phyloP scores from a whole-genome alignment of 2,797 vertebrate genomes.

The Mus spretus region DNA sequence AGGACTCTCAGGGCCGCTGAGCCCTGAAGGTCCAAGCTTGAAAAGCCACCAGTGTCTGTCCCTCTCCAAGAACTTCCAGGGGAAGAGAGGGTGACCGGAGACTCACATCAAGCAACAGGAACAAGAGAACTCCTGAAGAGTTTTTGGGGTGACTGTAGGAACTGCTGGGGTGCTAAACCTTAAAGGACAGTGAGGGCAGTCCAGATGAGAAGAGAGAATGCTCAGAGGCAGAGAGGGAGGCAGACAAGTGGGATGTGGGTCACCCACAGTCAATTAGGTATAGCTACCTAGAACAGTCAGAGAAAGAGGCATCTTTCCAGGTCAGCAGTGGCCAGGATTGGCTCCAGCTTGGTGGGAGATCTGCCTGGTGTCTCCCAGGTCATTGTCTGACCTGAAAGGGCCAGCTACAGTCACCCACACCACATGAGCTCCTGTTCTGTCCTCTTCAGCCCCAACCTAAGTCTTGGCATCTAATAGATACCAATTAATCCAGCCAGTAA shows the following conservation, averaged over 20 bases:
- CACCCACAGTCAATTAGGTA: rapidly evolving
- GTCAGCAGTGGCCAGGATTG: neutral
- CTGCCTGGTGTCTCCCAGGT: too few species aligned
- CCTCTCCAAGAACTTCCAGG: neutral
- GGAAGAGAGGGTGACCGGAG: neutral
- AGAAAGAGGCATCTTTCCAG: neutral
- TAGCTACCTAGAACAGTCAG: neutral
- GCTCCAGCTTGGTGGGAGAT: too few species aligned
- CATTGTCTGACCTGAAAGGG: neutral
- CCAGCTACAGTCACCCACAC: neutral
- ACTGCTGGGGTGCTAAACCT: neutral
- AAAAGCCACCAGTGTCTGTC: neutral
- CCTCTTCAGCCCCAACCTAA: neutral
- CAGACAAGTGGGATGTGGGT: rapidly evolving
- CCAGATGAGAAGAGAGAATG: neutral
- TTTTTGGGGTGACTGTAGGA: rapidly evolving
- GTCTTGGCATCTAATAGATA: neutral
- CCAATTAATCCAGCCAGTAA: neutral
- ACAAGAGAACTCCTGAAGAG: neutral
- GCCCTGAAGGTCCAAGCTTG: neutral
- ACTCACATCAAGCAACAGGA: too few species aligned
- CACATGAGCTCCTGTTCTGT: neutral
- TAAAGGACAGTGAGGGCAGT: neutral
- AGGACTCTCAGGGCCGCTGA: neutral
- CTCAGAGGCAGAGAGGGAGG: neutral